phyloP scores from a whole-genome alignment of 2,113 vertebrate genomes.

The Bostrychus sinensis region DNA sequence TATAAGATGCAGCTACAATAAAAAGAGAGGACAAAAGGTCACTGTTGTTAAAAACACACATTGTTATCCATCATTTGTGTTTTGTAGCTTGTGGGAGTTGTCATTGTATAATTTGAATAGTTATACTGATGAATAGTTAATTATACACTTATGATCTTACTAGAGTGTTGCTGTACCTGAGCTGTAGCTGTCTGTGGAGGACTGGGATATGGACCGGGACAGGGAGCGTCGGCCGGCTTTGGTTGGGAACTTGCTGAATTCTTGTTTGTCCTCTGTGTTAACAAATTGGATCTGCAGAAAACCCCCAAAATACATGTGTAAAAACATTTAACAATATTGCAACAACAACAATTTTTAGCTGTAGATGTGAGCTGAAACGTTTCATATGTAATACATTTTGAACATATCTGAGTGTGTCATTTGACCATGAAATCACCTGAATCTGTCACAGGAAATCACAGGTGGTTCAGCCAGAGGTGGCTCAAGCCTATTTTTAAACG shows the following conservation, averaged over 20 bases:
- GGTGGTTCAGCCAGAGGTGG: slow-evolving; percentile 34
- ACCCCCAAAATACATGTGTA: not conserved
- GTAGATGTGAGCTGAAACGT: too few species aligned
- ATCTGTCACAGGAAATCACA: slow-evolving; percentile 46
- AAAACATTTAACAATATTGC: slow-evolving; percentile 6
- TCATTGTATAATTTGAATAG: not conserved
- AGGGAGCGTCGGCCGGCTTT: slow-evolving; percentile 95
- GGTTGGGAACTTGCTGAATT: slow-evolving; percentile 95
- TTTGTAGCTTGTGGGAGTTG: too few species aligned
- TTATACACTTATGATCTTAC: not conserved
- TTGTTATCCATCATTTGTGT: not conserved
- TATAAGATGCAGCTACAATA: slow-evolving; percentile 92
- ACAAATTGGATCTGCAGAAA: slow-evolving; percentile 94
- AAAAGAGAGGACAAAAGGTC: slow-evolving; percentile 37
- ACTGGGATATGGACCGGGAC: slow-evolving; percentile 97
- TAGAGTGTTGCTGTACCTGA: slow-evolving; percentile 81
- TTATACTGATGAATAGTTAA: not conserved
- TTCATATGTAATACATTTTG: too few species aligned
- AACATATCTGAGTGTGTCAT: not conserved
- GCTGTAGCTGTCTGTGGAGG: slow-evolving; percentile 99
- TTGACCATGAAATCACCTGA: slow-evolving; percentile 32
- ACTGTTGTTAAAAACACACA: slow-evolving; percentile 35
- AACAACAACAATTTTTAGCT: not conserved
- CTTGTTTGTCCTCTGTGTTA: slow-evolving; percentile 93
- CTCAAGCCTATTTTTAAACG: slow-evolving; percentile 58